A percentile compares a stretch with the other conserved stretches of the same genome.
These are phyloP conservation scores for Operophtera brumata DNA, from an alignment of 2,888 invertebrate species.

Conservation along the genomic window DNA sequence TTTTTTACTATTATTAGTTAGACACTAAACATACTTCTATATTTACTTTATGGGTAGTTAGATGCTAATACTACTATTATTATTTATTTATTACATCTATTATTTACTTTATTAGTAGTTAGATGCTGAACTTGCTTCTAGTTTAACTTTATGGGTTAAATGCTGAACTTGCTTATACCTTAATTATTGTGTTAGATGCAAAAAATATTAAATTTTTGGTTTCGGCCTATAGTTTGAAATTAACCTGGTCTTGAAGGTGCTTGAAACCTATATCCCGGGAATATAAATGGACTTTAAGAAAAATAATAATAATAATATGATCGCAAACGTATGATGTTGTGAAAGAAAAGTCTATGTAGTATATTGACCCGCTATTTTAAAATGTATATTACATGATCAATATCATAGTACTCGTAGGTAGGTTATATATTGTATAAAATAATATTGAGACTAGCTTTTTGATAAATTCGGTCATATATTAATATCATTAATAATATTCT, in stretches of 20 bases:
- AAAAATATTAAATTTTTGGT: conserved; percentile 38
- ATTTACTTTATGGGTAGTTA: too few relatives aligned
- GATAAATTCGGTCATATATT: conserved; percentile 53
- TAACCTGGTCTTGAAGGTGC: conserved; percentile 35
- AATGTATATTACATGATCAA: not conserved
- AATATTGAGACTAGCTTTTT: conserved; percentile 77
- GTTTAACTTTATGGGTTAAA: too few relatives aligned
- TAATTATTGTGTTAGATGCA: conserved; percentile 19
- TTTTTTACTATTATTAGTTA: conserved; percentile 34
- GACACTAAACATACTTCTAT: not conserved
- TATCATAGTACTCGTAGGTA: not conserved
- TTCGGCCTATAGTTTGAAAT: conserved; percentile 45
- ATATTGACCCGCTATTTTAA: conserved; percentile 7
- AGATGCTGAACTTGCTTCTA: too few relatives aligned
- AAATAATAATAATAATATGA: not conserved
- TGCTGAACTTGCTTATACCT: conserved; percentile 9
- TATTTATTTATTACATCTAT: too few relatives aligned
- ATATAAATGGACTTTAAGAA: not conserved
- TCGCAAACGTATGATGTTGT: not conserved
- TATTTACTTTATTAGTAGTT: too few relatives aligned
- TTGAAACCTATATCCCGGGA: conserved; percentile 19
- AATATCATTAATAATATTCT: conserved; percentile 16
- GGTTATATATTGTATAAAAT: not conserved
- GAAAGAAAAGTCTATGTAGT: conserved; percentile 5
- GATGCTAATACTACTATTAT: too few relatives aligned